Evolutionary conservation across 2,113 vertebrate genomes (phyloP).

Genomic region (Periophthalmodon schlosseri): DNA sequence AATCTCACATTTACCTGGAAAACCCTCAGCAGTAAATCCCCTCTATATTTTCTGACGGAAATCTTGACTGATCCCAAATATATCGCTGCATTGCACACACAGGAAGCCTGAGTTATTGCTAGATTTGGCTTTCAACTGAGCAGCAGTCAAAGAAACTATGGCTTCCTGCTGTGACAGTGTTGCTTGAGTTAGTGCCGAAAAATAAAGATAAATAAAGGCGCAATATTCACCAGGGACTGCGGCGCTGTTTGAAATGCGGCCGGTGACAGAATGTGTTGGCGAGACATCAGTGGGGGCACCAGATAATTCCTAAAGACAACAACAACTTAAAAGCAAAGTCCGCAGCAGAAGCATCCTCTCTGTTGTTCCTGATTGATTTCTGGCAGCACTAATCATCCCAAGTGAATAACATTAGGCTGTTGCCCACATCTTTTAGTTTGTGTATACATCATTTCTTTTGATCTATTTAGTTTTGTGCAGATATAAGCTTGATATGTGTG

Average conservation of each 20-base stretch:
- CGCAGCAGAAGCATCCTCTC: background rate
- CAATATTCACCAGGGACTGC: conserved; percentile 27
- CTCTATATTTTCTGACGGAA: background rate
- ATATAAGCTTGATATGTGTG: background rate
- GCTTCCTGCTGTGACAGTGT: conserved; percentile 36
- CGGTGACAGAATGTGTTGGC: conserved; percentile 13
- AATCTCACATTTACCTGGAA: background rate
- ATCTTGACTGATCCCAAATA: background rate
- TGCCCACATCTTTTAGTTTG: background rate
- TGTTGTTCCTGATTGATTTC: conserved; percentile 1
- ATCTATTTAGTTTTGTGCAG: background rate
- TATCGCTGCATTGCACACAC: conserved; percentile 19
- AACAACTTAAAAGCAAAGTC: conserved; percentile 10
- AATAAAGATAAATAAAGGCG: conserved; percentile 45
- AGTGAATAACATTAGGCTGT: conserved; percentile 1
- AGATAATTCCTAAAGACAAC: conserved; percentile 16
- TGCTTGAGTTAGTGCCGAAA: conserved; percentile 42
- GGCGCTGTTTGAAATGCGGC: conserved; percentile 22
- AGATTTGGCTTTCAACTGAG: conserved; percentile 44
- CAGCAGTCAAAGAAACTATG: conserved; percentile 44
- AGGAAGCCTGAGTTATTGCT: conserved; percentile 41
- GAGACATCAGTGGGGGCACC: conserved; percentile 11
- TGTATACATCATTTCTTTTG: background rate
- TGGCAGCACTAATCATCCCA: conserved; percentile 5
- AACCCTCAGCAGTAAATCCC: background rate